Conservation (phyloP, 2,113 vertebrate species). For the Semnornis frantzii region DNA sequence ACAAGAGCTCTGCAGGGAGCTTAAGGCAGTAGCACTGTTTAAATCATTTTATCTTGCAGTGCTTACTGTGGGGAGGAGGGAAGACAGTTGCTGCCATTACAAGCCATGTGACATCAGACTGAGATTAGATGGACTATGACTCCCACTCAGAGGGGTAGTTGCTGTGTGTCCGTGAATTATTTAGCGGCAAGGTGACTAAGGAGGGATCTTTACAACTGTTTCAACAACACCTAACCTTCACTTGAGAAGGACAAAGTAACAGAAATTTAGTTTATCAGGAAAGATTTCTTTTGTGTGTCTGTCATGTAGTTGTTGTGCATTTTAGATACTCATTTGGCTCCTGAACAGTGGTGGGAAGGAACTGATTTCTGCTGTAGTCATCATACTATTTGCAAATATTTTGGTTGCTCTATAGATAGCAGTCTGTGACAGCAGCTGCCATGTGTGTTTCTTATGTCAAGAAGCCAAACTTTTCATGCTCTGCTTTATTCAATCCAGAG, state of each 20-base stretch:
- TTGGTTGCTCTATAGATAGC: background rate
- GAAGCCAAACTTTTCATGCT: background rate
- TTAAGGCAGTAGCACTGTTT: background rate
- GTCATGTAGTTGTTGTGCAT: background rate
- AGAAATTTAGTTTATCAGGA: background rate
- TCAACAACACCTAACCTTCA: fast-evolving
- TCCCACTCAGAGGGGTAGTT: background rate
- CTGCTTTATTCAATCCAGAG: slow-evolving; percentile 33
- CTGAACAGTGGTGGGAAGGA: background rate
- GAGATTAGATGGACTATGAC: fast-evolving
- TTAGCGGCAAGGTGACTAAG: background rate
- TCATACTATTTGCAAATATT: background rate
- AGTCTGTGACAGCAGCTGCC: background rate
- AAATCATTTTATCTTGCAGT: background rate
- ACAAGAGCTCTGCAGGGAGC: background rate
- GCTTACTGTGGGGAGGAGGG: background rate
- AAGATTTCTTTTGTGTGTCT: background rate
- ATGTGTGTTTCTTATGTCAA: background rate
- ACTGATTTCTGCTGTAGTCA: background rate
- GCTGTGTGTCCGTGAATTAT: background rate
- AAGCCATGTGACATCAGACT: fast-evolving
- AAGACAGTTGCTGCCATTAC: background rate
- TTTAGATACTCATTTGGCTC: background rate
- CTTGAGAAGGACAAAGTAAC: background rate
- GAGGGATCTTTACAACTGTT: background rate